These are phyloP conservation scores for Pterois miles DNA, from an alignment of 2,797 vertebrate species.

Conservation along the genomic window DNA sequence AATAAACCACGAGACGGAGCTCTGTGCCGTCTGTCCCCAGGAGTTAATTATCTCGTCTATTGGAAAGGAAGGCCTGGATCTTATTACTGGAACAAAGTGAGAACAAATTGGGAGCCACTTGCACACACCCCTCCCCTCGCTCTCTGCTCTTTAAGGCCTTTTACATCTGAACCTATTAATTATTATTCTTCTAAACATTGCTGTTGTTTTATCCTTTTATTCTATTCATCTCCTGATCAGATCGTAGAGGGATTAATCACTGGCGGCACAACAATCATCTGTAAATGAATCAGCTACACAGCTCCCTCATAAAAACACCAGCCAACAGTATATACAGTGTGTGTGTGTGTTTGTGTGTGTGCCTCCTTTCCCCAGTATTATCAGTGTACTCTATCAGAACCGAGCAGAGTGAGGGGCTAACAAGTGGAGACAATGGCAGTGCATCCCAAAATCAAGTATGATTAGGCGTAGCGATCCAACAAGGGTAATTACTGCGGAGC, in stretches of 20 bases:
- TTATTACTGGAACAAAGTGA: slow-evolving; percentile 87
- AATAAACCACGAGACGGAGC: slow-evolving; percentile 69
- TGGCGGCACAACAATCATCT: slow-evolving; percentile 71
- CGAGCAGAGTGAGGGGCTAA: slow-evolving; percentile 73
- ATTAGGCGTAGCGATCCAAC: slow-evolving; percentile 82
- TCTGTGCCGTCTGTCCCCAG: slow-evolving; percentile 74
- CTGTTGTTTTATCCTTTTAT: slow-evolving; percentile 40
- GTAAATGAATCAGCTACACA: slow-evolving; percentile 74
- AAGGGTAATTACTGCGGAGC: slow-evolving; percentile 81
- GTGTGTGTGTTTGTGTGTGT: slow-evolving; percentile 17
- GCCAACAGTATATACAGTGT: slow-evolving; percentile 48
- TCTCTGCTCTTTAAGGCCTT: slow-evolving; percentile 71
- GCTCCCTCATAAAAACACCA: slow-evolving; percentile 57
- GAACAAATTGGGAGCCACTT: slow-evolving; percentile 85
- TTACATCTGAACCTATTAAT: slow-evolving; percentile 76
- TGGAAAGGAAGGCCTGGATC: slow-evolving; percentile 82
- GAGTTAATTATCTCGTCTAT: slow-evolving; percentile 85
- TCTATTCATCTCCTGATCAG: slow-evolving; percentile 69
- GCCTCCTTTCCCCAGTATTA: slow-evolving; percentile 59
- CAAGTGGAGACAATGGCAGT: slow-evolving; percentile 80
- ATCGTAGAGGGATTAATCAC: slow-evolving; percentile 76
- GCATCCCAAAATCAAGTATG: slow-evolving; percentile 84
- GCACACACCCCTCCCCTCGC: slow-evolving; percentile 51
- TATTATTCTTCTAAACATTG: slow-evolving; percentile 68
- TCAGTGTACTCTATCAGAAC: slow-evolving; percentile 77